Evolutionary conservation across 2,888 invertebrate genomes (phyloP).

Genomic region (Epinotia nisella): DNA sequence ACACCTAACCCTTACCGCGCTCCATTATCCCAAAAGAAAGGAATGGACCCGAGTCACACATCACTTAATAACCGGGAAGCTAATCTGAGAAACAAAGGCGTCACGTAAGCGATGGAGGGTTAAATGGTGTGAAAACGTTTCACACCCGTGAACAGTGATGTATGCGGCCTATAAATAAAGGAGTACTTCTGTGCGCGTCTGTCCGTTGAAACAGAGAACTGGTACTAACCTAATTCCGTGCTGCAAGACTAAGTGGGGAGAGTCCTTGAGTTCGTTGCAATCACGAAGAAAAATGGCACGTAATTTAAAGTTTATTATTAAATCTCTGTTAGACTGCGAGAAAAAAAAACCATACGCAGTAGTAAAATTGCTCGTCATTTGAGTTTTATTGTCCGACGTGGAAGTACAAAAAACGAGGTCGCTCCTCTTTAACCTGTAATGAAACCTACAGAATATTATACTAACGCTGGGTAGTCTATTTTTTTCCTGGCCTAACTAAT

Average conservation of each 20-base stretch:
- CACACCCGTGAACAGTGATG: conserved; percentile 20
- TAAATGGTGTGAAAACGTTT: conserved; percentile 23
- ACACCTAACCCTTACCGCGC: neutral
- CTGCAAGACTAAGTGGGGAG: neutral
- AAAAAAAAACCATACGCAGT: too few relatives aligned
- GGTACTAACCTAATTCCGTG: neutral
- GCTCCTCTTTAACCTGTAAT: too few relatives aligned
- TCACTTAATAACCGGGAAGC: conserved; percentile 14
- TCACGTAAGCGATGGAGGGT: conserved; percentile 28
- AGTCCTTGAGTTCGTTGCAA: neutral
- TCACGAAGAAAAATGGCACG: too few relatives aligned
- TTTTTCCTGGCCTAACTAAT: too few relatives aligned
- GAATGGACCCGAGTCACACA: conserved; percentile 3
- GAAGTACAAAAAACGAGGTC: too few relatives aligned
- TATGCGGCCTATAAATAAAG: conserved; percentile 30
- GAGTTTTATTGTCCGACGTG: too few relatives aligned
- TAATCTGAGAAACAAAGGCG: conserved; percentile 35
- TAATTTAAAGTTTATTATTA: too few relatives aligned
- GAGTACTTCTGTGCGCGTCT: neutral
- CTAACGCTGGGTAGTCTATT: too few relatives aligned
- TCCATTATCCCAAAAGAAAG: conserved; percentile 15
- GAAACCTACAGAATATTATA: too few relatives aligned
- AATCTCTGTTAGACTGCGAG: too few relatives aligned
- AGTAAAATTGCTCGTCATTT: too few relatives aligned
- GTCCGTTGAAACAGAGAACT: neutral